phyloP scores from a whole-genome alignment of 2,113 vertebrate genomes.

The Nothoprocta pentlandii region DNA sequence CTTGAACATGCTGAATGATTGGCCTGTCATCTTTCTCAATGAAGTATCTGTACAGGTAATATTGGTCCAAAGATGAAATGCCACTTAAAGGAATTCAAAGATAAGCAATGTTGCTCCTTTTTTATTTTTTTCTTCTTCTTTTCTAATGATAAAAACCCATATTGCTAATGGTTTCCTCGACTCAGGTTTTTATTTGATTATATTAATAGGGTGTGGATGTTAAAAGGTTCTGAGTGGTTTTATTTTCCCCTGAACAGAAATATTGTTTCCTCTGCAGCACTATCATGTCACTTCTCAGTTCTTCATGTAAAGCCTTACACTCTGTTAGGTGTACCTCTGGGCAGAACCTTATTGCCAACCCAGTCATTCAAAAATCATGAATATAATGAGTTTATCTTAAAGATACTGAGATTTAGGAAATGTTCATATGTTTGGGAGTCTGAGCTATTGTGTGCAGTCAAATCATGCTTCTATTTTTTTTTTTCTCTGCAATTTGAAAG shows the following conservation, averaged over 20 bases:
- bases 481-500: neutral
- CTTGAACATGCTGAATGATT: neutral
- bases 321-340: neutral
- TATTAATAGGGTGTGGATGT: neutral
- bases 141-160: neutral
- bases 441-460: rapidly evolving
- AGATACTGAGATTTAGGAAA: neutral
- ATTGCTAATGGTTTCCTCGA: neutral
- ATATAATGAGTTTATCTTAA: neutral
- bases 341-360: neutral
- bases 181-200: neutral
- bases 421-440: no score
- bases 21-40: neutral
- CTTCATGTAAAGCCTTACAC: neutral
- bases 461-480: neutral
- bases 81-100: neutral
- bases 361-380: neutral
- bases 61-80: neutral
- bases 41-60: neutral
- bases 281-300: neutral
- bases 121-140: neutral
- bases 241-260: neutral
- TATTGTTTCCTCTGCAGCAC: neutral
- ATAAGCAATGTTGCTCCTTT: neutral
- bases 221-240: neutral